phyloP scores from a whole-genome alignment of 2,113 vertebrate genomes.

The Cyphomyrus plagiostoma region DNA sequence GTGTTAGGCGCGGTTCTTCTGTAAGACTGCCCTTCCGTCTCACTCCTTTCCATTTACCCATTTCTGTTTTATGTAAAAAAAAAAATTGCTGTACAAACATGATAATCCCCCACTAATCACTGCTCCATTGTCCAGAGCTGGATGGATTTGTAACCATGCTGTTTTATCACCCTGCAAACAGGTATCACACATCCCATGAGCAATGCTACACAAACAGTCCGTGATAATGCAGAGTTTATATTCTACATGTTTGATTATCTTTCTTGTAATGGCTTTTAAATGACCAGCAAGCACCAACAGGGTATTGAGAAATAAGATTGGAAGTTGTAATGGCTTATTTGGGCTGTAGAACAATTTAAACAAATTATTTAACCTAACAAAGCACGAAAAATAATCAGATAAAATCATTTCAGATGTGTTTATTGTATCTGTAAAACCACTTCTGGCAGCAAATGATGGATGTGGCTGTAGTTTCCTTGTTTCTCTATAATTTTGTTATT shows the following conservation, averaged over 20 bases:
- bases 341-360: constrained; percentile 26
- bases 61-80: constrained; percentile 19
- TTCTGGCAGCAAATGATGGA: constrained; percentile 23
- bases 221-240: constrained; percentile 11
- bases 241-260: not conserved
- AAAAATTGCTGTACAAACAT: constrained; percentile 27
- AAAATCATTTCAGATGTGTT: constrained; percentile 10
- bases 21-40: not conserved
- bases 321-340: constrained; percentile 22
- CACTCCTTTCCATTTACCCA: not conserved
- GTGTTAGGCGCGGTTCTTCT: not conserved
- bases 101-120: constrained; percentile 32
- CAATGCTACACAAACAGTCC: constrained; percentile 8
- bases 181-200: not conserved
- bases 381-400: constrained; percentile 17
- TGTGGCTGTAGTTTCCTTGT: constrained; percentile 8
- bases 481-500: constrained; percentile 18
- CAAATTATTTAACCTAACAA: constrained; percentile 6
- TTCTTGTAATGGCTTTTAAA: constrained; percentile 8
- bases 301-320: not conserved
- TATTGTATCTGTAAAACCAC: constrained; percentile 15
- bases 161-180: constrained; percentile 20
- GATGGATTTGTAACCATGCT: constrained; percentile 3
- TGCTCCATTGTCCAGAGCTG: constrained; percentile 18
- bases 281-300: constrained; percentile 13